A percentile compares a stretch with the other conserved stretches of the same genome.
Conservation (phyloP, 2,113 vertebrate genomes). For the Todiramphus saurophagus region DNA sequence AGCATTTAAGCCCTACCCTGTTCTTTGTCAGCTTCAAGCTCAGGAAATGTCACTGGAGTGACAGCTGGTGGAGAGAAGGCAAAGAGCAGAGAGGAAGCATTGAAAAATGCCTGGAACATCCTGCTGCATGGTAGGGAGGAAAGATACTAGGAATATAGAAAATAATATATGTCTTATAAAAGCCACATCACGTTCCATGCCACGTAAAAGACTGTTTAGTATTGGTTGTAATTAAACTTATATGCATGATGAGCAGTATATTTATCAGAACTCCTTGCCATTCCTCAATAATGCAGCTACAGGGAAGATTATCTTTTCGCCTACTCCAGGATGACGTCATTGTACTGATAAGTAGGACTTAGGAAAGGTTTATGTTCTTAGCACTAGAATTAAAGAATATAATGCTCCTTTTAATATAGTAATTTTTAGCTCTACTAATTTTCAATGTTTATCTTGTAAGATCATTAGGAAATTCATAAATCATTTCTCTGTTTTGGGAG, state of each 20-base stretch:
- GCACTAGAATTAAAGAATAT: conserved; percentile 51
- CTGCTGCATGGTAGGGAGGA: neutral
- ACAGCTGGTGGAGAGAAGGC: conserved; percentile 29
- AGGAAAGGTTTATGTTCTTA: conserved; percentile 64
- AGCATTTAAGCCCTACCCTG: neutral
- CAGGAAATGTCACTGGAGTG: conserved; percentile 23
- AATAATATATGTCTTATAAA: neutral
- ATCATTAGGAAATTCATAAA: conserved; percentile 55
- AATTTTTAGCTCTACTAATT: conserved; percentile 36
- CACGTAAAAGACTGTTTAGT: neutral
- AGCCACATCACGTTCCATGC: neutral
- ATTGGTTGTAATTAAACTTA: neutral
- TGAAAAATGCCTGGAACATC: neutral
- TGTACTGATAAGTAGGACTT: conserved; percentile 43
- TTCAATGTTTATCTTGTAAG: conserved; percentile 34
- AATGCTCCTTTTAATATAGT: conserved; percentile 44
- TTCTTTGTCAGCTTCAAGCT: conserved; percentile 14
- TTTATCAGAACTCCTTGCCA: conserved; percentile 36
- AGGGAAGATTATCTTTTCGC: conserved; percentile 50
- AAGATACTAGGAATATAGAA: neutral
- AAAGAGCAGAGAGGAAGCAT: neutral
- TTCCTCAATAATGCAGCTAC: conserved; percentile 10
- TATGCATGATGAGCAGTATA: neutral
- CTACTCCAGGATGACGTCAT: conserved; percentile 50
- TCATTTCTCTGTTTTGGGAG: conserved; percentile 14